Percentiles rank a stretch among this genome's conserved stretches.
Conservation (phyloP, 2,797 vertebrate species). For the Epinephelus awoara region DNA sequence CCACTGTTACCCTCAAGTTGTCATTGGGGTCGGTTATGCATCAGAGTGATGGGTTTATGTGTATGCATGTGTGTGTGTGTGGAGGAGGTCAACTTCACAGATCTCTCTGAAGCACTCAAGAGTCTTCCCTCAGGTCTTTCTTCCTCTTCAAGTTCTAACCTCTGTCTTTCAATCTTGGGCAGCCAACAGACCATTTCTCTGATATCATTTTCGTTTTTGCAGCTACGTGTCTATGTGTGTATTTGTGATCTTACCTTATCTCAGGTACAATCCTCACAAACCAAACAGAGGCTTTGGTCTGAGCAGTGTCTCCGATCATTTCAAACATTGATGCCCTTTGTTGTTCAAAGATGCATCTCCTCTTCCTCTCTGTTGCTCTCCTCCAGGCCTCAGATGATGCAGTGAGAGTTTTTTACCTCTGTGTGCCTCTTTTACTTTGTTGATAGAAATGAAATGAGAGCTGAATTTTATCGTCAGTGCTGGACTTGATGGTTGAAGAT, state of each 20-base stretch:
- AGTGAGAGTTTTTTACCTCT: conserved; percentile 20
- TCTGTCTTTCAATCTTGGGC: conserved; percentile 18
- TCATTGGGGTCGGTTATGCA: conserved; percentile 23
- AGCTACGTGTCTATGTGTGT: not conserved
- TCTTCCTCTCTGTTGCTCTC: conserved; percentile 32
- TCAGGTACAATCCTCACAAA: conserved; percentile 28
- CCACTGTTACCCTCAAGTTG: conserved; percentile 23
- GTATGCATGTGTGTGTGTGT: not conserved
- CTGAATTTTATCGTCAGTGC: conserved; percentile 25
- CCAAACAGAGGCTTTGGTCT: conserved; percentile 33
- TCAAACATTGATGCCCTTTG: conserved; percentile 64
- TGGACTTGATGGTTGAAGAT: conserved; percentile 10
- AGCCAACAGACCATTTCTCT: conserved; percentile 19
- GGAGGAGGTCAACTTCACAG: conserved; percentile 33
- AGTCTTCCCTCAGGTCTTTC: conserved; percentile 37
- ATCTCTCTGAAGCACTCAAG: conserved; percentile 37
- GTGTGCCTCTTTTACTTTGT: conserved; percentile 38
- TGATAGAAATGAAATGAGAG: conserved; percentile 38
- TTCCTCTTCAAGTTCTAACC: conserved; percentile 41
- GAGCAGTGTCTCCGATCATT: conserved; percentile 55
- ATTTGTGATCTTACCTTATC: conserved; percentile 25
- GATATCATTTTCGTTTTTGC: conserved; percentile 23
- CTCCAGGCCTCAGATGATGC: conserved; percentile 33
- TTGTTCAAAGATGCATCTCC: conserved; percentile 61
- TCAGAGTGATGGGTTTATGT: not conserved